phyloP scores from a whole-genome alignment of 2,113 vertebrate genomes.

The Zosterops borbonicus region DNA sequence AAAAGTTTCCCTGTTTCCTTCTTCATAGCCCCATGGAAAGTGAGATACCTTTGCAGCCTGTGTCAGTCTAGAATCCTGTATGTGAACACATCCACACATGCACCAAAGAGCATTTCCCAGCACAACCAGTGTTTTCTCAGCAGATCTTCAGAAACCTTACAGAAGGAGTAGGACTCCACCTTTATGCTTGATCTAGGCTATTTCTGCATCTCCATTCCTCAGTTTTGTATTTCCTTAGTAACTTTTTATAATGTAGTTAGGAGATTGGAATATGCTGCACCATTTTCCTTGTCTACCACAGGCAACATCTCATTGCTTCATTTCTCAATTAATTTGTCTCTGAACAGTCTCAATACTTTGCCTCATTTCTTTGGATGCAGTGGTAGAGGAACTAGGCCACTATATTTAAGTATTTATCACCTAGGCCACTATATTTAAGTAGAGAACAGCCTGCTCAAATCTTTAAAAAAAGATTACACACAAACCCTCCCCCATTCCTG shows the following conservation, averaged over 20 bases:
- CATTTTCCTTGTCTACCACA: background rate
- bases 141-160: background rate
- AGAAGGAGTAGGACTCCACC: background rate
- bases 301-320: background rate
- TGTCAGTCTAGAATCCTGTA: background rate
- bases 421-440: background rate
- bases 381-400: background rate
- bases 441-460: background rate
- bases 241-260: background rate
- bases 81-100: rapidly evolving
- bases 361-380: background rate
- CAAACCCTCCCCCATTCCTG: background rate
- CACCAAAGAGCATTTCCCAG: background rate
- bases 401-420: background rate
- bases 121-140: background rate
- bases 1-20: background rate
- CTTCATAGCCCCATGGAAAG: background rate
- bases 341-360: background rate
- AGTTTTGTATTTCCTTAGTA: background rate
- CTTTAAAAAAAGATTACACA: background rate
- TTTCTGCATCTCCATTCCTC: background rate
- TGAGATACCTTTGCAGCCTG: background rate
- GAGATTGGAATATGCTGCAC: rapidly evolving
- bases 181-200: background rate
- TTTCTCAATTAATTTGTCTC: background rate